Evolutionary conservation across 1,140 invertebrate species (phyloP).

Genomic region (Trachelipus rathkii): DNA sequence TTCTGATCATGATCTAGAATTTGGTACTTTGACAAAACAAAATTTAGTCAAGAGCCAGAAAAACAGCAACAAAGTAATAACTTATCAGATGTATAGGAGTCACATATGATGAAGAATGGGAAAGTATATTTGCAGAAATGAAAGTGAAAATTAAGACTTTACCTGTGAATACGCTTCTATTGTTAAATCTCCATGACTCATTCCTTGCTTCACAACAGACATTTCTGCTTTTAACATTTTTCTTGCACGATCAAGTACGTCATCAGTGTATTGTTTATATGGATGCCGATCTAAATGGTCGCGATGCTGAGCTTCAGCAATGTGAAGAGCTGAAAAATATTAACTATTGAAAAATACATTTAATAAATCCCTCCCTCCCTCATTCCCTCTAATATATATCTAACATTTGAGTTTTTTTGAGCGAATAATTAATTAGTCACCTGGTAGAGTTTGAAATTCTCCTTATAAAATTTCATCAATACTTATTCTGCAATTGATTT

Average conservation of each 20-base stretch:
- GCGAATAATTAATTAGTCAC: too few species aligned
- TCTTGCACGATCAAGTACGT: conserved; percentile 54
- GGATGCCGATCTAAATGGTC: conserved; percentile 41
- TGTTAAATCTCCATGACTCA: conserved; percentile 90
- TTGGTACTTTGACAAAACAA: too few species aligned
- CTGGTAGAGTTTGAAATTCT: too few species aligned
- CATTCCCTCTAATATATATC: background rate
- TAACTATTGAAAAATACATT: conserved; percentile 12
- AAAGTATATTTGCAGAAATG: too few species aligned
- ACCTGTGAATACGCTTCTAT: conserved; percentile 87
- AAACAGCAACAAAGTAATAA: too few species aligned
- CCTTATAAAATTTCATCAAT: too few species aligned
- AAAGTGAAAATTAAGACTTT: conserved; percentile 63
- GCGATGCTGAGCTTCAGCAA: conserved; percentile 35
- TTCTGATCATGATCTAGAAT: background rate
- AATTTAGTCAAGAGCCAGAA: too few species aligned
- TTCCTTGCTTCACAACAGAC: conserved; percentile 82
- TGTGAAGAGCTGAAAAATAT: conserved; percentile 11
- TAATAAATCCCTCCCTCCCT: too few species aligned
- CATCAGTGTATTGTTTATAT: conserved; percentile 30
- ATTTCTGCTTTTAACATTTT: conserved; percentile 74
- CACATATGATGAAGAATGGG: too few species aligned
- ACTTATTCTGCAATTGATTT: too few species aligned
- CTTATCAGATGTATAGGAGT: too few species aligned
- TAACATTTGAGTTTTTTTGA: too few species aligned